Evolutionary conservation across 1,140 invertebrate genomes (phyloP).

Genomic region (Brachionus manjavacas): DNA sequence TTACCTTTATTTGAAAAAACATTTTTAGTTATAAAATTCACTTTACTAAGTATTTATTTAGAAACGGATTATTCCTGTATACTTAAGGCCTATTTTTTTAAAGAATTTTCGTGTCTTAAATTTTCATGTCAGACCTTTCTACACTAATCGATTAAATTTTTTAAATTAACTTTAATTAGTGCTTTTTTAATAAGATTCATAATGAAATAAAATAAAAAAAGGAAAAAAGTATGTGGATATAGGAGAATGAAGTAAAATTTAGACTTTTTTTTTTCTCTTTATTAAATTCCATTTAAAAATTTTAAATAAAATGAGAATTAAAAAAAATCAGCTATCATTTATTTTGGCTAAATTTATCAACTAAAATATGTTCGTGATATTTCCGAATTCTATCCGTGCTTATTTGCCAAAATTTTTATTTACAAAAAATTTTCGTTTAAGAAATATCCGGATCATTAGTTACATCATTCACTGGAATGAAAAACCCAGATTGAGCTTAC

Average conservation of each 20-base stretch:
- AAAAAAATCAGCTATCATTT: too few relatives aligned
- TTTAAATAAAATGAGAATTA: too few relatives aligned
- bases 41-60: neutral
- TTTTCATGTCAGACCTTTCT: neutral
- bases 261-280: too few relatives aligned
- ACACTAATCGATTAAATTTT: neutral
- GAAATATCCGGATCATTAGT: neutral
- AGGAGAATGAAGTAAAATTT: too few relatives aligned
- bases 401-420: neutral
- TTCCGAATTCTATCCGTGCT: neutral
- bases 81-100: neutral
- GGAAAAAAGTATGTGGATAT: too few relatives aligned
- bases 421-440: too few relatives aligned
- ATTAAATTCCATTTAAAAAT: too few relatives aligned
- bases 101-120: neutral
- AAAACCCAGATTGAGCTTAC: too few relatives aligned
- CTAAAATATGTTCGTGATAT: neutral
- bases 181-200: too few relatives aligned
- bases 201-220: too few relatives aligned
- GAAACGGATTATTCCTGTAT: neutral
- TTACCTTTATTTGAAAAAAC: neutral
- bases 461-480: neutral
- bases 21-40: neutral
- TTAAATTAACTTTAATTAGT: neutral
- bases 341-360: too few relatives aligned